A percentile compares a stretch with the other conserved stretches of the same genome.
phyloP scores from a whole-genome alignment of 1,140 invertebrate genomes.

The Anastrepha ludens region DNA sequence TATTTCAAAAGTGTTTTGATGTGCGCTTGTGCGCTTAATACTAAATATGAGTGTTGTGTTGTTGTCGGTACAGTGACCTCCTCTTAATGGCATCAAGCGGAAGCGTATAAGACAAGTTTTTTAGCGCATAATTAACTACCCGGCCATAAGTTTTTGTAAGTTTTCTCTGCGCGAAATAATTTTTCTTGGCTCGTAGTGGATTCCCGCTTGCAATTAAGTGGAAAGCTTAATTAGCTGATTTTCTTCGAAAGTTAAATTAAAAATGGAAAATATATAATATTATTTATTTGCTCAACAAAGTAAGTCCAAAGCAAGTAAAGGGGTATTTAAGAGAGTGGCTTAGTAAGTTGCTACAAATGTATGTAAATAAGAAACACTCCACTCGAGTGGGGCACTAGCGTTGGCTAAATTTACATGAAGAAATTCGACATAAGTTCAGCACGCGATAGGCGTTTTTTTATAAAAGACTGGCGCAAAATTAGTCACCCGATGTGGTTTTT shows the following conservation, averaged over 20 bases:
- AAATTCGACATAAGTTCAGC: too few relatives aligned
- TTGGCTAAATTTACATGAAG: too few relatives aligned
- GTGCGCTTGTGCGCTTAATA: background rate
- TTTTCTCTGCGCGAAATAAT: background rate
- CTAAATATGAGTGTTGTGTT: background rate
- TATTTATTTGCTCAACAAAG: too few relatives aligned
- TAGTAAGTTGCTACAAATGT: too few relatives aligned
- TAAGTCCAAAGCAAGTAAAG: too few relatives aligned
- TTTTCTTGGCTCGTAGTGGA: background rate
- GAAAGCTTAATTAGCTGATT: constrained; percentile 20
- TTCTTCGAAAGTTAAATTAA: constrained; percentile 10
- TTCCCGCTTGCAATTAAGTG: constrained; percentile 8
- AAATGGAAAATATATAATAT: background rate
- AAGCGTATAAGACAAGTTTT: background rate
- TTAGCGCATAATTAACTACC: constrained; percentile 7
- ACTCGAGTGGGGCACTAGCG: too few relatives aligned
- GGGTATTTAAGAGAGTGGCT: too few relatives aligned
- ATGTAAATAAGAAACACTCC: too few relatives aligned
- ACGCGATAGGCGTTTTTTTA: too few relatives aligned
- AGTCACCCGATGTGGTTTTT: too few relatives aligned
- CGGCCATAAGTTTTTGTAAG: constrained; percentile 17
- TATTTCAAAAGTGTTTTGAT: constrained; percentile 17
- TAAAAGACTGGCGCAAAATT: too few relatives aligned
- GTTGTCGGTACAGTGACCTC: constrained; percentile 23
- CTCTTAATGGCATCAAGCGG: background rate